Conservation (phyloP, 2,797 vertebrate species). For the Chiloscyllium punctatum region DNA sequence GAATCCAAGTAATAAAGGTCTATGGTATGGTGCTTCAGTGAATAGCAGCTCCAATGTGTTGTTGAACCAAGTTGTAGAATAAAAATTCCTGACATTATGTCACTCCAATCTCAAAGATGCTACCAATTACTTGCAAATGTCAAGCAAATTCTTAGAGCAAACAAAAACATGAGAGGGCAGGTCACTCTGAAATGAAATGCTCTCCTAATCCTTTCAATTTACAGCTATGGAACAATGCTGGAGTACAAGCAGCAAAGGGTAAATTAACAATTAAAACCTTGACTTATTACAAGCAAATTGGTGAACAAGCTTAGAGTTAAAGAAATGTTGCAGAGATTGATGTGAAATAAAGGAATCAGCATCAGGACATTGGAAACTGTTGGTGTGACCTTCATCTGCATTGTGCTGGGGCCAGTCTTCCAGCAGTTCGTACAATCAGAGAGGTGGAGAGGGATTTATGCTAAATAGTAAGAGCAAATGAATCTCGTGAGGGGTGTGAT, state of each 20-base stretch:
- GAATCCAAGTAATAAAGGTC: not conserved
- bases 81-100: not conserved
- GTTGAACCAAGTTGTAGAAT: not conserved
- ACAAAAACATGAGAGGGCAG: not conserved
- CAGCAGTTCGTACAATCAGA: no score
- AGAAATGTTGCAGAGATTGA: no score
- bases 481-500: no score
- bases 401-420: no score
- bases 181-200: not conserved
- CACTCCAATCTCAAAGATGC: not conserved
- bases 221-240: not conserved
- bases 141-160: slow-evolving; percentile 15
- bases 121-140: not conserved
- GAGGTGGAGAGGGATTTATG: no score
- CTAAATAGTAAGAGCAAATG: no score
- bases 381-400: no score
- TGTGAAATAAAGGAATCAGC: no score
- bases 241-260: not conserved
- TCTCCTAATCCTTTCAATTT: not conserved
- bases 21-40: not conserved
- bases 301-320: no score
- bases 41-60: not conserved
- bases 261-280: no score
- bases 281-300: no score
- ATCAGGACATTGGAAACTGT: no score